These are phyloP conservation scores for Sicus ferrugineus DNA, from an alignment of 2,888 invertebrate species.

Conservation along the genomic window DNA sequence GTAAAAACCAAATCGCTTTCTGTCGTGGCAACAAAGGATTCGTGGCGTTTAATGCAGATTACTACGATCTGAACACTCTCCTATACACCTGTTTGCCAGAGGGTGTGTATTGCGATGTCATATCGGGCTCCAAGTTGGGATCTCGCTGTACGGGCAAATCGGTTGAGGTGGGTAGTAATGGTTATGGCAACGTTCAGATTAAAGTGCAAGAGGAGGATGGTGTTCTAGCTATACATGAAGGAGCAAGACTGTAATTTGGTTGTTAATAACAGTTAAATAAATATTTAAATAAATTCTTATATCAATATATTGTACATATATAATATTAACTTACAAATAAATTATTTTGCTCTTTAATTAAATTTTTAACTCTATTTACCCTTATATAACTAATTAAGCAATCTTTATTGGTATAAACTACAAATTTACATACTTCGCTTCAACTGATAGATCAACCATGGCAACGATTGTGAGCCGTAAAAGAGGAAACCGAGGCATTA, in stretches of 20 bases:
- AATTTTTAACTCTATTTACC: too few species aligned
- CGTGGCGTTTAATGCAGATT: slow-evolving; percentile 78
- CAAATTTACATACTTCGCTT: too few species aligned
- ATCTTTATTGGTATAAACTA: too few species aligned
- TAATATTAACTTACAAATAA: too few species aligned
- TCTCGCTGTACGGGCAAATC: slow-evolving; percentile 56
- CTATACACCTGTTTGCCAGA: slow-evolving; percentile 74
- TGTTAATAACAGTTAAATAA: too few species aligned
- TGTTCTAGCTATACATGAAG: slow-evolving; percentile 75
- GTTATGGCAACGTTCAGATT: slow-evolving; percentile 52
- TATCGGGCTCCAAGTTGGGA: slow-evolving; percentile 71
- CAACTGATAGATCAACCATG: too few species aligned
- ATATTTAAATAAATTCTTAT: too few species aligned
- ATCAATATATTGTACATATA: too few species aligned
- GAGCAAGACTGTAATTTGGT: slow-evolving; percentile 44
- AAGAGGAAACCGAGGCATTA: slow-evolving; percentile 7
- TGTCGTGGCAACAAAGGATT: slow-evolving; percentile 80
- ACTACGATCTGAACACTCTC: slow-evolving; percentile 68
- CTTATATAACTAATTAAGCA: too few species aligned
- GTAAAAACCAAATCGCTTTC: slow-evolving; percentile 84
- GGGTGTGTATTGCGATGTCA: slow-evolving; percentile 87
- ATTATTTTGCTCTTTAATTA: too few species aligned
- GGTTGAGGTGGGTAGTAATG: slow-evolving; percentile 53
- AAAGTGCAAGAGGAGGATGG: slow-evolving; percentile 67
- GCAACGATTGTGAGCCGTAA: not conserved